Conservation (phyloP, 2,113 vertebrate genomes). For the Patagioenas fasciata region DNA sequence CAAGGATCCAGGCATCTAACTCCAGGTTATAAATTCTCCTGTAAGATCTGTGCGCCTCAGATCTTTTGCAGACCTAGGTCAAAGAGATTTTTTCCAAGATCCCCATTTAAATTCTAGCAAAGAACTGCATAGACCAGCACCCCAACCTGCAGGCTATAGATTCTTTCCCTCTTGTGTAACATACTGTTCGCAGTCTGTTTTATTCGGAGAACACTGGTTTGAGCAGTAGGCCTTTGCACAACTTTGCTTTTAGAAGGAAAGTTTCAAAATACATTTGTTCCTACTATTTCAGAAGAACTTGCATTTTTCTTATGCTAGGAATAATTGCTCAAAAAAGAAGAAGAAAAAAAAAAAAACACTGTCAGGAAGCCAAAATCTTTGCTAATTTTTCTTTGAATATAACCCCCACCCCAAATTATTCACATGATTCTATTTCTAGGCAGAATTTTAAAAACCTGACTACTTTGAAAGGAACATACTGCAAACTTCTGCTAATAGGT, state of each 20-base stretch:
- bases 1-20: background rate
- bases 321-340: background rate
- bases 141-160: background rate
- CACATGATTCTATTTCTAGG: slow-evolving; percentile 47
- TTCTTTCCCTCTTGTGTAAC: background rate
- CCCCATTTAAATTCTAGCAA: background rate
- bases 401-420: slow-evolving; percentile 45
- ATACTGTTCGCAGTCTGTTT: background rate
- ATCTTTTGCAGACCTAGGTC: background rate
- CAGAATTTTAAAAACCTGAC: slow-evolving; percentile 32
- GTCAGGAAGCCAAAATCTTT: background rate
- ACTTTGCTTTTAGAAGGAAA: background rate
- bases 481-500: slow-evolving; percentile 16
- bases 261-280: slow-evolving; percentile 31
- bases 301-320: slow-evolving; percentile 4
- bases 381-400: background rate
- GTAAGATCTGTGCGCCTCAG: background rate
- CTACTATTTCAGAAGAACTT: background rate
- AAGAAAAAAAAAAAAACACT: background rate
- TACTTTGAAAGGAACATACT: slow-evolving; percentile 44
- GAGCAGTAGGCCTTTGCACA: slow-evolving; percentile 1
- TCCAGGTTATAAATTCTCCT: background rate
- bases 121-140: background rate
- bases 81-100: background rate
- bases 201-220: background rate